Conservation (phyloP, 2,797 vertebrate genomes). For the Galaxias olidus region DNA sequence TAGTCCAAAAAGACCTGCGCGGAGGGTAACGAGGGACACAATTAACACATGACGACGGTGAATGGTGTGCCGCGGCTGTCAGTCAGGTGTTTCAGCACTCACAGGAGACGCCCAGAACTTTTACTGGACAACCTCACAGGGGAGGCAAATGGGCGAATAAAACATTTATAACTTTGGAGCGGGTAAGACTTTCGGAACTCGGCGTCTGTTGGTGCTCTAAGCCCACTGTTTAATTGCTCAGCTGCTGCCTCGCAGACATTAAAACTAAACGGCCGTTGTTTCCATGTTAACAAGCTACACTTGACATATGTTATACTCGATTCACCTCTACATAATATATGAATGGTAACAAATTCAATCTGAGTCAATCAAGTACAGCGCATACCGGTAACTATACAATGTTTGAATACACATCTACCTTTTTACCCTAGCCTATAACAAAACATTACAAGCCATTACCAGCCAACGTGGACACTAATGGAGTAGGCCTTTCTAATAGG, state of each 20-base stretch:
- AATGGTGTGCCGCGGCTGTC: slow-evolving; percentile 51
- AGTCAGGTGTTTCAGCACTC: slow-evolving; percentile 36
- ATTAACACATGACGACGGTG: slow-evolving; percentile 58
- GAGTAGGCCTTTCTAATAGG: neutral
- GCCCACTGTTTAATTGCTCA: slow-evolving; percentile 4
- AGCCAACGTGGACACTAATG: neutral
- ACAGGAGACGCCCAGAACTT: neutral
- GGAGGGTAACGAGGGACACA: slow-evolving; percentile 53
- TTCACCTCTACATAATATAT: neutral
- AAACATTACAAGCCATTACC: no score
- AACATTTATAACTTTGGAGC: slow-evolving; percentile 21
- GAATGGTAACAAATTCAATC: neutral
- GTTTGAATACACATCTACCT: neutral
- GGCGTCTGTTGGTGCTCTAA: neutral
- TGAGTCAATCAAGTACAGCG: neutral
- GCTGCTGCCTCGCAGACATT: neutral
- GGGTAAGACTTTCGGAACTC: slow-evolving; percentile 25
- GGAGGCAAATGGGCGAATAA: slow-evolving; percentile 22
- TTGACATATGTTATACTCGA: neutral
- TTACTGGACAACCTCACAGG: slow-evolving; percentile 33
- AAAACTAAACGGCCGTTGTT: neutral
- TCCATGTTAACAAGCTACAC: neutral
- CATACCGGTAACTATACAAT: no score
- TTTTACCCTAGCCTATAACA: no score
- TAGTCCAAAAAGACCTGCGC: slow-evolving; percentile 38